These are phyloP conservation scores for Drosophila barbarae DNA, from an alignment of 2,888 invertebrate species.

Conservation along the genomic window DNA sequence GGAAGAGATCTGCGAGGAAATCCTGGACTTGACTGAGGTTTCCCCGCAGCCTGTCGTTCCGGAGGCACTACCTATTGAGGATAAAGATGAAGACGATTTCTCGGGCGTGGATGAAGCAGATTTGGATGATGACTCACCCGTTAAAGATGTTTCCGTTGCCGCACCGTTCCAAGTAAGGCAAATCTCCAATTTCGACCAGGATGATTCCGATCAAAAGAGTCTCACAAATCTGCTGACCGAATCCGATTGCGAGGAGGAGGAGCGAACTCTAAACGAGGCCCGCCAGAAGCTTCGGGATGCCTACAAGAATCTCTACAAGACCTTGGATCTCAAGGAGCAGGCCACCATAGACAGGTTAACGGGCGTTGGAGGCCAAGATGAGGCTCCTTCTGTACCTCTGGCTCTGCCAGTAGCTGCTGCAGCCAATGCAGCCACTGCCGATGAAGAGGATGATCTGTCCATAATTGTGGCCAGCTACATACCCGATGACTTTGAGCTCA, in stretches of 20 bases:
- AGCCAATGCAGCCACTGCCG: constrained; percentile 50
- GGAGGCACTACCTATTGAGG: constrained; percentile 29
- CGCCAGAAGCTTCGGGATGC: constrained; percentile 56
- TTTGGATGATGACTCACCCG: constrained; percentile 22
- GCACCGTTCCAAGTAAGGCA: constrained; percentile 43
- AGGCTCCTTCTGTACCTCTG: neutral
- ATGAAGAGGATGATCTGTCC: constrained; percentile 77
- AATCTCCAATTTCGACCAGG: constrained; percentile 68
- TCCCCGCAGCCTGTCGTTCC: constrained; percentile 4
- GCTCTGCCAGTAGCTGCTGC: constrained; percentile 12
- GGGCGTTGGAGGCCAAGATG: constrained; percentile 6
- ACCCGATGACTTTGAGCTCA: constrained; percentile 65
- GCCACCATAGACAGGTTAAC: constrained; percentile 49
- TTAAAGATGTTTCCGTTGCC: neutral
- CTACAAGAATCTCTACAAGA: constrained; percentile 55
- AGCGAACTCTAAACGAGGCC: constrained; percentile 60
- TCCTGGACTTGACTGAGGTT: constrained; percentile 55
- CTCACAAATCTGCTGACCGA: constrained; percentile 70
- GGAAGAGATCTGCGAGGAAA: constrained; percentile 78
- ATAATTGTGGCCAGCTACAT: constrained; percentile 78
- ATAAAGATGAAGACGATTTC: constrained; percentile 60
- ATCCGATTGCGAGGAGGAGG: constrained; percentile 72
- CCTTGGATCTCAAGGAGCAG: constrained; percentile 45
- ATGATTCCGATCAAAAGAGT: constrained; percentile 70
- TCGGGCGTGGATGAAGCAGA: constrained; percentile 64